Conservation (phyloP, 2,888 invertebrate genomes). For the Elegia similella region DNA sequence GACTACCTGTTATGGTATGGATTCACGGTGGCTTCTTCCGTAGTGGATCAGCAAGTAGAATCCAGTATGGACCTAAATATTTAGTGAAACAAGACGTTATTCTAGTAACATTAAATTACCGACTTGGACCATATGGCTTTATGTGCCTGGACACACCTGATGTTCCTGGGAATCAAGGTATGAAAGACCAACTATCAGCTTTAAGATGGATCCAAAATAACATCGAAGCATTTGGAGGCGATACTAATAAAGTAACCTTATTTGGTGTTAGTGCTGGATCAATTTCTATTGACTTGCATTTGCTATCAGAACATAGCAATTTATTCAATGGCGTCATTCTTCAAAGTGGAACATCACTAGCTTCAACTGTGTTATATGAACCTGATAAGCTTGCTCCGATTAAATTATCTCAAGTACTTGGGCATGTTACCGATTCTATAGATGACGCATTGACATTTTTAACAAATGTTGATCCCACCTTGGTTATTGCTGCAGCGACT, state of each 20-base stretch:
- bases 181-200: slow-evolving; percentile 53
- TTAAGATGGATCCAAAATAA: slow-evolving; percentile 52
- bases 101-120: slow-evolving; percentile 46
- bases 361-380: slow-evolving; percentile 25
- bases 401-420: slow-evolving; percentile 38
- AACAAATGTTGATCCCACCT: slow-evolving; percentile 28
- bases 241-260: slow-evolving; percentile 44
- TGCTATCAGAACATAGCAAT: slow-evolving; percentile 36
- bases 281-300: slow-evolving; percentile 45
- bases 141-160: slow-evolving; percentile 54
- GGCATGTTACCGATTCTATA: slow-evolving; percentile 31
- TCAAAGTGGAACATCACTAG: slow-evolving; percentile 40
- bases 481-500: slow-evolving; percentile 33
- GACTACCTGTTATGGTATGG: slow-evolving; percentile 51
- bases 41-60: slow-evolving; percentile 35
- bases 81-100: slow-evolving; percentile 45
- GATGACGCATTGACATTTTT: slow-evolving; percentile 41
- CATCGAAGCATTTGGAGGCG: slow-evolving; percentile 53
- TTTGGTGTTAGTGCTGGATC: slow-evolving; percentile 55
- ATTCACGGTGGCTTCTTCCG: slow-evolving; percentile 53
- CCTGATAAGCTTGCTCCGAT: slow-evolving; percentile 34
- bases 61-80: slow-evolving; percentile 40
- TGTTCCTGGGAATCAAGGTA: slow-evolving; percentile 56
- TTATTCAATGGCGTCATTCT: slow-evolving; percentile 43
- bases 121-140: slow-evolving; percentile 55